These are phyloP conservation scores for Encarsia formosa DNA, from an alignment of 2,888 invertebrate species.

Conservation along the genomic window DNA sequence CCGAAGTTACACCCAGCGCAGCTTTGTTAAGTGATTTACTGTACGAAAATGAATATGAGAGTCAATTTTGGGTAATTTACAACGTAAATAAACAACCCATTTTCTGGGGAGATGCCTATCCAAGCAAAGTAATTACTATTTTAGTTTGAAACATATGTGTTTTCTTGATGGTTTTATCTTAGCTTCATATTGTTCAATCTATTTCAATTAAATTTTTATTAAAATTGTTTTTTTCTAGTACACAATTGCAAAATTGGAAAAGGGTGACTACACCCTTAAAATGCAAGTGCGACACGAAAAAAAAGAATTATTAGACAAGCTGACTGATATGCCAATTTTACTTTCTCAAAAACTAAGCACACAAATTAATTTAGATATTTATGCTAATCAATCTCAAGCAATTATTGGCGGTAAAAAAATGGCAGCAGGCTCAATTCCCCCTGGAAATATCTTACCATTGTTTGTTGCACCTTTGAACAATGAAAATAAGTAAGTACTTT, in stretches of 20 bases:
- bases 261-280: slow-evolving; percentile 87
- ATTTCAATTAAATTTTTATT: not conserved
- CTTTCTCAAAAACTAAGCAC: slow-evolving; percentile 73
- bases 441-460: slow-evolving; percentile 65
- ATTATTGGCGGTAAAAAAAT: slow-evolving; percentile 75
- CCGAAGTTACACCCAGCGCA: slow-evolving; percentile 77
- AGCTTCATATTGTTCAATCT: not conserved
- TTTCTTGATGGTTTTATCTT: not conserved
- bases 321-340: slow-evolving; percentile 73
- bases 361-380: slow-evolving; percentile 73
- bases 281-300: slow-evolving; percentile 89
- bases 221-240: slow-evolving; percentile 57
- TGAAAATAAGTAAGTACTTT: slow-evolving; percentile 71
- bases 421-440: slow-evolving; percentile 56
- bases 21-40: slow-evolving; percentile 79
- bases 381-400: slow-evolving; percentile 66
- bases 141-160: not conserved
- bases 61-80: slow-evolving; percentile 95
- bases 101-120: slow-evolving; percentile 85
- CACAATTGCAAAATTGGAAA: slow-evolving; percentile 77
- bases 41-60: slow-evolving; percentile 94
- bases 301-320: slow-evolving; percentile 76
- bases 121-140: slow-evolving; percentile 62
- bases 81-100: slow-evolving; percentile 85
- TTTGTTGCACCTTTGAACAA: slow-evolving; percentile 74